Evolutionary conservation across 2,797 vertebrate genomes (phyloP).

Genomic region (Crax fasciolata): DNA sequence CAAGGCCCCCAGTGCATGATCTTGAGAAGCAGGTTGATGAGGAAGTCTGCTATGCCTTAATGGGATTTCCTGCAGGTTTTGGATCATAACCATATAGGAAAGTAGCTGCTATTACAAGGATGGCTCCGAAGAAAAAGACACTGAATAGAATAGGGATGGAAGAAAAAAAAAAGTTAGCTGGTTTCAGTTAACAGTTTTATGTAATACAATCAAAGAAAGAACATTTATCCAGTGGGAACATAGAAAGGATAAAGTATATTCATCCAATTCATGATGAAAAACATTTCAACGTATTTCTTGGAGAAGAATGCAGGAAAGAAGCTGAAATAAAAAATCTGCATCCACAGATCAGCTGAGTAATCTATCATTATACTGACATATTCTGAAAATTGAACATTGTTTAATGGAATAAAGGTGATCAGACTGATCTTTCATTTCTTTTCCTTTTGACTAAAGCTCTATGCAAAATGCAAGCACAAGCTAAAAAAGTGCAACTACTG

Average conservation of each 20-base stretch:
- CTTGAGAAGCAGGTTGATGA: slow-evolving; percentile 59
- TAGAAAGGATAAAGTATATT: background rate
- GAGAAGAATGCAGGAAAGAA: background rate
- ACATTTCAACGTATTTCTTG: background rate
- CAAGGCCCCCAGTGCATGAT: slow-evolving; percentile 56
- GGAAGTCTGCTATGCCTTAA: slow-evolving; percentile 88
- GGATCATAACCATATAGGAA: slow-evolving; percentile 96
- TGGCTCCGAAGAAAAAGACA: slow-evolving; percentile 94
- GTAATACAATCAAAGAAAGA: slow-evolving; percentile 10
- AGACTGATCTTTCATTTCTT: background rate
- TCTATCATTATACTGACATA: background rate
- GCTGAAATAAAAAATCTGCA: background rate
- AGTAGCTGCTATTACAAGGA: slow-evolving; percentile 95
- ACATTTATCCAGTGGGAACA: background rate
- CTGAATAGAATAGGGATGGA: slow-evolving; percentile 79
- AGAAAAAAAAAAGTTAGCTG: background rate
- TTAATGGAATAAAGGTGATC: background rate
- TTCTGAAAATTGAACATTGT: background rate
- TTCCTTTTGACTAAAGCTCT: background rate
- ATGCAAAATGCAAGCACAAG: background rate
- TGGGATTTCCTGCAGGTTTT: slow-evolving; percentile 90
- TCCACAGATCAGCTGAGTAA: background rate
- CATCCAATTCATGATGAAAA: background rate
- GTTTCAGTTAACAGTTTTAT: slow-evolving; percentile 34
- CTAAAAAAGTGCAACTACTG: background rate